A percentile compares a stretch with the other conserved stretches of the same genome.
These are phyloP conservation scores for Odobenus rosmarus DNA, from an alignment of 2,113 vertebrate species.

Conservation along the genomic window DNA sequence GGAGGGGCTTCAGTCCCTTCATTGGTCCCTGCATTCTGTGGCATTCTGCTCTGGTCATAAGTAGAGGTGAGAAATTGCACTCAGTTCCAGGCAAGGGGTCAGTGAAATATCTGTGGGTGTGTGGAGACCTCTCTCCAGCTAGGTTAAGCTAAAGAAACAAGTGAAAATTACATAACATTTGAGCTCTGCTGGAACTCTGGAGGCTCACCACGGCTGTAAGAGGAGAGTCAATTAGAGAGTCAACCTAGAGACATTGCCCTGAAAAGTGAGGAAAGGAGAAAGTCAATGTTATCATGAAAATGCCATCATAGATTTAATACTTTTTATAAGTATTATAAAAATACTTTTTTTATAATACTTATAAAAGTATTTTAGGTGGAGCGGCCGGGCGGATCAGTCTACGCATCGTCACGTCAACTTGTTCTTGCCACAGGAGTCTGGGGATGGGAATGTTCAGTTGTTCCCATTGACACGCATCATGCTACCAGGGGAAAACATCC, in stretches of 20 bases:
- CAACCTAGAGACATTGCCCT: not conserved
- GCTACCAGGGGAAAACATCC: not conserved
- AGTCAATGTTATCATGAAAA: not conserved
- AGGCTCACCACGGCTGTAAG: not conserved
- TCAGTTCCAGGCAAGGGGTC: not conserved
- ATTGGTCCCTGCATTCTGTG: not conserved
- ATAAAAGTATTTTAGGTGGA: too few relatives aligned
- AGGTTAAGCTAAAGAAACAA: not conserved
- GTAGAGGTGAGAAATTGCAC: not conserved
- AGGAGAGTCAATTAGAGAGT: not conserved
- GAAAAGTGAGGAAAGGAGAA: not conserved
- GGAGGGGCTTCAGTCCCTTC: not conserved
- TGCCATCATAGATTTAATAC: not conserved
- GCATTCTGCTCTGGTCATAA: not conserved
- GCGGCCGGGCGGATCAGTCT: not conserved
- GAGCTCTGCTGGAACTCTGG: not conserved
- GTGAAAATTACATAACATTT: conserved; percentile 1
- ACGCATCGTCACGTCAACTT: not conserved
- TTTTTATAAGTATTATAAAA: too few relatives aligned
- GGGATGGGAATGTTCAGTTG: not conserved
- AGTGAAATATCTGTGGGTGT: not conserved
- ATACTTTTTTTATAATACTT: too few relatives aligned
- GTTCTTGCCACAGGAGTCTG: not conserved
- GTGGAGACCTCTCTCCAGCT: not conserved
- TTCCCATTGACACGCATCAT: not conserved